Percentiles rank a stretch among this genome's conserved stretches.
phyloP scores from a whole-genome alignment of 2,888 invertebrate genomes.

The Pseudococcus longispinus region DNA sequence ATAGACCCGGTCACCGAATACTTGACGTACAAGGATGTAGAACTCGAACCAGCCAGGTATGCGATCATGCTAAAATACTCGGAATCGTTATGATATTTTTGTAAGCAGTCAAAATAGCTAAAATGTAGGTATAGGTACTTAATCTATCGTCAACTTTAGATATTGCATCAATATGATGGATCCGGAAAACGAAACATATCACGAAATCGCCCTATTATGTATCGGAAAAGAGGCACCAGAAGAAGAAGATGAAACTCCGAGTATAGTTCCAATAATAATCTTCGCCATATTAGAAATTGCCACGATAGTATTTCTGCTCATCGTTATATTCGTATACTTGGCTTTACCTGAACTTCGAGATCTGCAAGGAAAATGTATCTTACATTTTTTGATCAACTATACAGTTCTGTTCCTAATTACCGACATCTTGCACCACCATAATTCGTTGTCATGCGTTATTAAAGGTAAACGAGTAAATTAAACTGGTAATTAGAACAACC shows the following conservation, averaged over 20 bases:
- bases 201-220: slow-evolving; percentile 61
- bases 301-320: slow-evolving; percentile 69
- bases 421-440: slow-evolving; percentile 67
- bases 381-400: slow-evolving; percentile 70
- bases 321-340: slow-evolving; percentile 70
- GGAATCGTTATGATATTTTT: neutral
- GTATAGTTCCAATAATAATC: slow-evolving; percentile 60
- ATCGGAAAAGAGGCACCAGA: slow-evolving; percentile 62
- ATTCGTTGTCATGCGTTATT: slow-evolving; percentile 32
- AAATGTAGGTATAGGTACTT: neutral
- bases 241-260: slow-evolving; percentile 62
- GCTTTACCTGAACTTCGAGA: slow-evolving; percentile 70
- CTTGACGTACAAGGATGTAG: neutral
- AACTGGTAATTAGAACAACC: neutral
- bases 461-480: slow-evolving; percentile 44
- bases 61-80: neutral
- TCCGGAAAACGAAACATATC: neutral
- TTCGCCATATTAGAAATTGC: slow-evolving; percentile 62
- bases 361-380: slow-evolving; percentile 72
- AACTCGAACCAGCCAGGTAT: neutral
- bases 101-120: neutral
- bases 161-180: slow-evolving; percentile 15
- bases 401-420: slow-evolving; percentile 69
- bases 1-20: neutral
- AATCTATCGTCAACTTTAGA: neutral